Evolutionary conservation across 92 coral and sea anemone species (phyloP).

Genomic region (Paragorgia papillata): DNA sequence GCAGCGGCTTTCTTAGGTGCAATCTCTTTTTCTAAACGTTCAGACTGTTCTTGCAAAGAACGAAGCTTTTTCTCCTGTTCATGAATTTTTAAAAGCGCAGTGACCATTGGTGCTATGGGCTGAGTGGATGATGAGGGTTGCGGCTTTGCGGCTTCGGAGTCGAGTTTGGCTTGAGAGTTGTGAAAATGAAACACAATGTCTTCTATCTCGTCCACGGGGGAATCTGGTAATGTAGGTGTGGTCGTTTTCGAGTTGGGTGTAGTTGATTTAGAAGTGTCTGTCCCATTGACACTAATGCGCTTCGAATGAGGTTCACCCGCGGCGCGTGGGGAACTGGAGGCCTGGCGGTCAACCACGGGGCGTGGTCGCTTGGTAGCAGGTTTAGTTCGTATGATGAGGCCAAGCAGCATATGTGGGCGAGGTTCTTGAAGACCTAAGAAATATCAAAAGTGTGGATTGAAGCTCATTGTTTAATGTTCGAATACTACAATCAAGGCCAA

Average conservation of each 20-base stretch:
- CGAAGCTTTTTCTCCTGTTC: constrained; percentile 57
- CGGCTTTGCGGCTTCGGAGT: constrained; percentile 44
- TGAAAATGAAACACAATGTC: constrained; percentile 93
- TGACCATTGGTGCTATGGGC: constrained; percentile 62
- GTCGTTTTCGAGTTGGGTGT: constrained; percentile 11
- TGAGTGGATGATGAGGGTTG: constrained; percentile 54
- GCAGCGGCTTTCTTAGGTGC: constrained; percentile 7
- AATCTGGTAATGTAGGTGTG: constrained; percentile 63
- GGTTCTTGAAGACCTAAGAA: constrained; percentile 86
- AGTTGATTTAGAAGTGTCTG: constrained; percentile 31
- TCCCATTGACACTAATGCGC: constrained; percentile 52
- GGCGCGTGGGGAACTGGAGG: constrained; percentile 61
- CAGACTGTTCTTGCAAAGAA: constrained; percentile 34
- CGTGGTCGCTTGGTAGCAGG: constrained; percentile 81
- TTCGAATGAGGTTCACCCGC: constrained; percentile 55
- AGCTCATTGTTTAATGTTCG: no score
- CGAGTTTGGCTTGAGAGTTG: constrained; percentile 68
- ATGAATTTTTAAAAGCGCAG: constrained; percentile 61
- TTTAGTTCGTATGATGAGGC: constrained; percentile 82
- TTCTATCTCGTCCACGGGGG: constrained; percentile 92
- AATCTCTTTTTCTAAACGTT: constrained; percentile 15
- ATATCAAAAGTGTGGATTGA: no score
- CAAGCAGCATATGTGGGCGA: constrained; percentile 95
- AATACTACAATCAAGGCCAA: no score
- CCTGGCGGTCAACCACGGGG: constrained; percentile 70